Base-by-base conservation (phyloP, 2,113 vertebrate species). In the Syngnathus scovelli region DNA sequence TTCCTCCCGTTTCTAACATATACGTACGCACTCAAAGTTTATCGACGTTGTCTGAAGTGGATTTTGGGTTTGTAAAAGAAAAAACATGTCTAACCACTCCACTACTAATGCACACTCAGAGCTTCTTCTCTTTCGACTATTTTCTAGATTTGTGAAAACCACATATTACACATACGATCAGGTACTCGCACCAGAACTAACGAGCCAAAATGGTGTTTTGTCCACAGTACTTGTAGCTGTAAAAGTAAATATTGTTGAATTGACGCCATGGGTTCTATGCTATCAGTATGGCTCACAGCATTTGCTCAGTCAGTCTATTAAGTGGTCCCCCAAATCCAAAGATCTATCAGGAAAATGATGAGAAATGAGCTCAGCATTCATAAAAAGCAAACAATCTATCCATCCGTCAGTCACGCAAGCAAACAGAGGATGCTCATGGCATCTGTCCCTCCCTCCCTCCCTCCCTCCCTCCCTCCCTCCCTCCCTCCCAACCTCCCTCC, bases 371-470 rank as follows among this genome's bases (percentile, higher is more conserved):
- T 38, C 18, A 1, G 55, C 59, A 76, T 70, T 58, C 69, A 70
- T 39, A 55, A 60, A 81, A 78, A 5, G 9, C 66, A 79, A 56
- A 67, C 76, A 51, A 85, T 86, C 84, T 80, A 80, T 86, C 23
- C 23, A 23, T 23, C 23, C 23, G 23, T 23, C 83, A 87, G 74
- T 69, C 67, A 41, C 69, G 61, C 60, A 13, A 84, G 80, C 70
- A 85, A 84, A 85, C 74, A 79, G 78, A 80, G 65, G 80, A 75
- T 48, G 54, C 71, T 67, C 2, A 72, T 54, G 78, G 84, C 85
- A 84, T 78, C 80, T 86, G 88, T 86, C 88, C 83, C 72, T 85
- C n/a, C n/a, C n/a, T n/a, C n/a, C n/a, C n/a, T n/a, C n/a, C n/a
- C n/a, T n/a, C n/a, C n/a, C 85, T 86, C 88, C 82, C 72, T 85